phyloP scores from a whole-genome alignment of 2,888 invertebrate species.

The Cryptus armator region DNA sequence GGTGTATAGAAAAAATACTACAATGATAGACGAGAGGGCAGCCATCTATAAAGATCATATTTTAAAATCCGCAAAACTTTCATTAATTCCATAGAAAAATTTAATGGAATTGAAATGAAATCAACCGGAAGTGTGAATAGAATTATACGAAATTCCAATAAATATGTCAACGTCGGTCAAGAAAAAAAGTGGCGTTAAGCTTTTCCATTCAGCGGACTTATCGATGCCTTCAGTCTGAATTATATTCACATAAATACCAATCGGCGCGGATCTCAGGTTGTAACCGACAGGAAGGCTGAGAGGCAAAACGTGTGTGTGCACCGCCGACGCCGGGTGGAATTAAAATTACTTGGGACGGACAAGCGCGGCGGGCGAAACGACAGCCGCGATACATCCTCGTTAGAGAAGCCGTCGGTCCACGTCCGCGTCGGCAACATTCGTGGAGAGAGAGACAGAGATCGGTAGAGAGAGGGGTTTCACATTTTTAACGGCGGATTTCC shows the following conservation, averaged over 20 bases:
- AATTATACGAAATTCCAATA: neutral
- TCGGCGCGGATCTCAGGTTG: slow-evolving; percentile 17
- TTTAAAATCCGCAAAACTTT: neutral
- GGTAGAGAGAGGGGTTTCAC: slow-evolving; percentile 34
- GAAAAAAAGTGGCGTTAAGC: neutral
- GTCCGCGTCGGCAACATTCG: slow-evolving; percentile 41
- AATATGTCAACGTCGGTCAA: neutral
- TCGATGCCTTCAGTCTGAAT: neutral
- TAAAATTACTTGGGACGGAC: slow-evolving; percentile 66
- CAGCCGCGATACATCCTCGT: slow-evolving; percentile 69
- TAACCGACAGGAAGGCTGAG: slow-evolving; percentile 2
- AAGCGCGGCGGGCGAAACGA: slow-evolving; percentile 59
- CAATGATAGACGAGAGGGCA: neutral
- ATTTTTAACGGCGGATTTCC: slow-evolving; percentile 71
- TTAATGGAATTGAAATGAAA: neutral
- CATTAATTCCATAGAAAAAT: neutral
- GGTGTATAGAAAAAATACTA: neutral
- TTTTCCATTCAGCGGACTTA: slow-evolving; percentile 5
- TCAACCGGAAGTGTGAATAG: neutral
- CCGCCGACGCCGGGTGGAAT: slow-evolving; percentile 55
- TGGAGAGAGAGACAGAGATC: neutral
- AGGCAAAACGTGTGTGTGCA: slow-evolving; percentile 29
- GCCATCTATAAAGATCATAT: neutral
- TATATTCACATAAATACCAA: neutral
- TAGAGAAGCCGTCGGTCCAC: slow-evolving; percentile 65